These are phyloP conservation scores for Hydrozoanthus gracilis DNA, from an alignment of 92 coral and sea anemone species.

Conservation along the genomic window DNA sequence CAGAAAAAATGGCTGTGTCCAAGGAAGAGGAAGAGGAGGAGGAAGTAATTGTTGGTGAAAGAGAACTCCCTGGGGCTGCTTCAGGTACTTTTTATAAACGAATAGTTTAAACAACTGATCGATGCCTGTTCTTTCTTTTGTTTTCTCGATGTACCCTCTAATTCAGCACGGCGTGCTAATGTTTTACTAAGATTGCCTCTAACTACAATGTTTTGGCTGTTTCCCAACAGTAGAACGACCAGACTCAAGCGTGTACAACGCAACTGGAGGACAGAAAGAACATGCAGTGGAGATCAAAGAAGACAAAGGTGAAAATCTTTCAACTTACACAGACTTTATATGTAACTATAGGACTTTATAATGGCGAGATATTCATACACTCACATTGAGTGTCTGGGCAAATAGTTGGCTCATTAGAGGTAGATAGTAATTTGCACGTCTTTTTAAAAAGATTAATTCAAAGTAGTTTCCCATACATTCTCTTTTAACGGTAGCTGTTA, in stretches of 20 bases:
- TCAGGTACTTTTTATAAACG: neutral
- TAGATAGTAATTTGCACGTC: too few relatives aligned
- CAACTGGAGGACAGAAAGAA: slow-evolving; percentile 77
- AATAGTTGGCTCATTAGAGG: too few relatives aligned
- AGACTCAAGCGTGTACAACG: slow-evolving; percentile 75
- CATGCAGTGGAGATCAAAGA: slow-evolving; percentile 81
- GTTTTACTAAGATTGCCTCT: neutral
- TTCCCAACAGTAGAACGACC: slow-evolving; percentile 16
- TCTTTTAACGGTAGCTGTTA: too few relatives aligned
- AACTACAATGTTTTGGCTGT: neutral
- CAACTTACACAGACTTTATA: neutral
- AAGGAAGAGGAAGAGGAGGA: neutral
- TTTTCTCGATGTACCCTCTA: neutral
- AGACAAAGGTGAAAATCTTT: slow-evolving; percentile 70
- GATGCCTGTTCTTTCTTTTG: neutral
- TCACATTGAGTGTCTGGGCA: neutral
- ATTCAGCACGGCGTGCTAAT: neutral
- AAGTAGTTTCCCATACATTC: too few relatives aligned
- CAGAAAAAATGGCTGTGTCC: neutral
- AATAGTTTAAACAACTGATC: neutral
- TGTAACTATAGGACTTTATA: neutral
- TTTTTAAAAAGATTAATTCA: too few relatives aligned
- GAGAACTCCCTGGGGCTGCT: neutral
- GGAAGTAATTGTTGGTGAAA: neutral
- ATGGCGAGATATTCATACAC: neutral